Conservation (phyloP, 2,797 vertebrate species). For the Pseudomugil gertrudae region DNA sequence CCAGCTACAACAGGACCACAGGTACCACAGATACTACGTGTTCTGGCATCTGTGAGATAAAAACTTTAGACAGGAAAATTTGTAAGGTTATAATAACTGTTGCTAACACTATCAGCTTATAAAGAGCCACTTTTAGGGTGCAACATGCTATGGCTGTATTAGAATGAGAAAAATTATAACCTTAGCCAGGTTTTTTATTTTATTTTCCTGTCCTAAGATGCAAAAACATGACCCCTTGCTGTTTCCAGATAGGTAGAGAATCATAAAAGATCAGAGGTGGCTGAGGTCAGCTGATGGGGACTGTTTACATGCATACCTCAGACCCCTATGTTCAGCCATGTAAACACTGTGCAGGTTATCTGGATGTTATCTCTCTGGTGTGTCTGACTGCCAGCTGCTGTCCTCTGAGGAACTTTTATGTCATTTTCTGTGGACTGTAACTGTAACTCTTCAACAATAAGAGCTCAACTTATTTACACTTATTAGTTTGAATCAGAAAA, state of each 20-base stretch:
- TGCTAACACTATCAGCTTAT: background rate
- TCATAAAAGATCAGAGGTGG: conserved; percentile 66
- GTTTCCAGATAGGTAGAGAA: conserved; percentile 25
- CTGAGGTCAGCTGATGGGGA: conserved; percentile 44
- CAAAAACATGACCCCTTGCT: conserved; percentile 32
- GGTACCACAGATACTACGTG: too few species aligned
- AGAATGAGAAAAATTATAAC: background rate
- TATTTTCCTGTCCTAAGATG: conserved; percentile 15
- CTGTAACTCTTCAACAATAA: conserved; percentile 20
- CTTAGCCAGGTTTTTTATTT: background rate
- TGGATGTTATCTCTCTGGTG: conserved; percentile 17
- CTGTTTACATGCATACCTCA: conserved; percentile 50
- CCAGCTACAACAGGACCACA: too few species aligned
- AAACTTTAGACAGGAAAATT: background rate
- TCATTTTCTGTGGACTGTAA: conserved; percentile 11
- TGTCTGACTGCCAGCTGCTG: background rate
- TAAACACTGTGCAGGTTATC: conserved; percentile 44
- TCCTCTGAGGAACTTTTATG: background rate
- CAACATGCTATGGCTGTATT: too few species aligned
- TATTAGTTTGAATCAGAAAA: background rate
- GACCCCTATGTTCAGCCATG: background rate
- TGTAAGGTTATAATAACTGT: too few species aligned
- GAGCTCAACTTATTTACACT: conserved; percentile 11
- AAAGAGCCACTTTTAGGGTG: background rate
- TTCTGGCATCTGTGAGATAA: background rate